Evolutionary conservation across 2,797 vertebrate species (phyloP), one percentile per base, ranked within the genome.

Genomic region (Typhlichthys eigenmanni): DNA sequence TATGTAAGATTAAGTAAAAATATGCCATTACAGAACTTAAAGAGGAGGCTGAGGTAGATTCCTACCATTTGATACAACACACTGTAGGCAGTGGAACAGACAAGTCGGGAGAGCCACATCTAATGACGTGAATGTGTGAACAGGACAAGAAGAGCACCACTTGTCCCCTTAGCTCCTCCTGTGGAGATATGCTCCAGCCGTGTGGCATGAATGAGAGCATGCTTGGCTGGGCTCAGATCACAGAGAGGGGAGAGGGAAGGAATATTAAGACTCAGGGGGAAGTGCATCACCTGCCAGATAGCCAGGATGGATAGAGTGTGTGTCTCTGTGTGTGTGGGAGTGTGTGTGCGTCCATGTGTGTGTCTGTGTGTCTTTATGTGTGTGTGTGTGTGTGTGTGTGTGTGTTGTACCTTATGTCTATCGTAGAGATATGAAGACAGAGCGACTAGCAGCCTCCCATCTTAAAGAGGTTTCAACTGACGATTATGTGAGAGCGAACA

Each of bases 91-190:
- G 34, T 5, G 34, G 9, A 38, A 38, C 38, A 38, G 38, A 38
- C 9, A 38, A 38, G 9, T 8, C 1, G 38, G 3, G 13, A 53
- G 63, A 71, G 61, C 71, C 58, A 45, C 54, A 64, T 79, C 63
- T 78, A 78, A 85, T 85, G 64, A 83, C 78, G 55, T 46, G 56
- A 60, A 13, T 6, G 48, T 52, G 58, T 53, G 38, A 80, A 79
- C 74, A 80, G 68, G 63, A 83, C 76, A 67, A 66, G 63, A 50
- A 75, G 71, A 70, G 50, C 52, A 56, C 74, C 60, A 72, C 55
- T 57, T 54, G 47, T 60, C 62, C 51, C 50, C 51, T 62, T 17
- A 62, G 45, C 60, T 53, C 60, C 50, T 34, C 47, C 29, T 34
- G 7, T 59, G 55, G 50, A 29, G 24, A 29, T 29, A 29, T 69